Conservation (phyloP, 2,113 vertebrate species). For the Numida meleagris region DNA sequence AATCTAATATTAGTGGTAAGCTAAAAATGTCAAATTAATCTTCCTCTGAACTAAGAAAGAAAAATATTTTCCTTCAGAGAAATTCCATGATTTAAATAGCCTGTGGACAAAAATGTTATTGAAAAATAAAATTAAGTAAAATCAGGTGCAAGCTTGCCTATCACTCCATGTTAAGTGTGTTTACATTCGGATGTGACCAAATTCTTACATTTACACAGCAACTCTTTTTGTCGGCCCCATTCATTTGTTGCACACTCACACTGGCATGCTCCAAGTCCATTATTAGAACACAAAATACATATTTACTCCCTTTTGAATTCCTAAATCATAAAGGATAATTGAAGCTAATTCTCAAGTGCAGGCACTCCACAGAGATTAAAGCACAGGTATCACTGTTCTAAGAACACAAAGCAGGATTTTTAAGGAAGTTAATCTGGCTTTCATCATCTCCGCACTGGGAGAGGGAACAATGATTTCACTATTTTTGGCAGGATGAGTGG, state of each 20-base stretch:
- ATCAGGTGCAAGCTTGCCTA: background rate
- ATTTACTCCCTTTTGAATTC: background rate
- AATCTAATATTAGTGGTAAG: background rate
- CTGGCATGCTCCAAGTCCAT: background rate
- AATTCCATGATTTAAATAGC: background rate
- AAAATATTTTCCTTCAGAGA: background rate
- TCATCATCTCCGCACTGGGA: background rate
- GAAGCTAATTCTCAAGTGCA: background rate
- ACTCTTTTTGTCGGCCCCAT: background rate
- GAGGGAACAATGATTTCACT: constrained; percentile 18
- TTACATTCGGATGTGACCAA: no score
- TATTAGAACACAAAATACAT: background rate
- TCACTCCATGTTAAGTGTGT: background rate
- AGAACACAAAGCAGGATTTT: background rate
- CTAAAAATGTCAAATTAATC: background rate
- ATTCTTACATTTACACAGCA: background rate
- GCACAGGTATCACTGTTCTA: background rate
- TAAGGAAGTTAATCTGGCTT: background rate
- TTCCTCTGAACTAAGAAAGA: background rate
- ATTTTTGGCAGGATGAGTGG: constrained; percentile 28
- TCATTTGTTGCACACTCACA: background rate
- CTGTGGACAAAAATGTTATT: background rate
- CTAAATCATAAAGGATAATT: background rate
- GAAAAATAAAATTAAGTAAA: background rate
- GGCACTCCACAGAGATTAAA: background rate